Evolutionary conservation across 1,140 invertebrate genomes (phyloP).

Genomic region (Leptestheria dahalacensis): DNA sequence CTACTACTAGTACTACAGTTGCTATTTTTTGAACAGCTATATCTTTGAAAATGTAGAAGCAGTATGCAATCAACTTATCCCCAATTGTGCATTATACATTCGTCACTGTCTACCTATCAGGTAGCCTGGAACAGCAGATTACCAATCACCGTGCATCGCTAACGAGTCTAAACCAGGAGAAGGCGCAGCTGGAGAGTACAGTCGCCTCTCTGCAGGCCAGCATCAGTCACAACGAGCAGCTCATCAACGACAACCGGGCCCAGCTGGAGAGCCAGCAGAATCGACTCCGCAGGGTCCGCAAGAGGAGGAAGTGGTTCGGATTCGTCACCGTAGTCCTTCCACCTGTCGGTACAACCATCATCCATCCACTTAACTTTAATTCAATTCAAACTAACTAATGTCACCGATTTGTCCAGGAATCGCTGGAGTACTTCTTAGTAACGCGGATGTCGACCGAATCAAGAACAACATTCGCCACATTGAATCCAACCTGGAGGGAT

Average conservation of each 20-base stretch:
- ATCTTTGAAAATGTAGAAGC: no score
- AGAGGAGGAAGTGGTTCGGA: not conserved
- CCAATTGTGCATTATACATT: no score
- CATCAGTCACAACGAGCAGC: constrained; percentile 1
- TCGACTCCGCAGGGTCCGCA: not conserved
- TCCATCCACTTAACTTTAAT: not conserved
- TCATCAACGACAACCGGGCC: not conserved
- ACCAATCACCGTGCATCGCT: not conserved
- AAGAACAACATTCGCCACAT: not conserved
- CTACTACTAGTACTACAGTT: no score
- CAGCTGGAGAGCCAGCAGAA: not conserved
- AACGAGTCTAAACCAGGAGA: not conserved
- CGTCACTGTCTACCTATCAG: no score
- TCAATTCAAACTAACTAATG: not conserved
- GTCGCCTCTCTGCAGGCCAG: constrained; percentile 3
- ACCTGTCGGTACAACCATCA: not conserved
- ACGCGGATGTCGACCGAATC: not conserved
- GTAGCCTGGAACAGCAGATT: not conserved
- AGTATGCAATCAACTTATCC: no score
- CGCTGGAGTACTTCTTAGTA: not conserved
- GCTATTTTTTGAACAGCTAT: no score
- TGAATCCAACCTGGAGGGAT: not conserved
- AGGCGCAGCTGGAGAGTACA: not conserved
- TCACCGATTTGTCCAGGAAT: not conserved
- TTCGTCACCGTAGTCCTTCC: constrained; percentile 2